Evolutionary conservation across 2,797 vertebrate species (phyloP), one percentile per base, ranked within the genome.

Genomic region (Nasua narica): DNA sequence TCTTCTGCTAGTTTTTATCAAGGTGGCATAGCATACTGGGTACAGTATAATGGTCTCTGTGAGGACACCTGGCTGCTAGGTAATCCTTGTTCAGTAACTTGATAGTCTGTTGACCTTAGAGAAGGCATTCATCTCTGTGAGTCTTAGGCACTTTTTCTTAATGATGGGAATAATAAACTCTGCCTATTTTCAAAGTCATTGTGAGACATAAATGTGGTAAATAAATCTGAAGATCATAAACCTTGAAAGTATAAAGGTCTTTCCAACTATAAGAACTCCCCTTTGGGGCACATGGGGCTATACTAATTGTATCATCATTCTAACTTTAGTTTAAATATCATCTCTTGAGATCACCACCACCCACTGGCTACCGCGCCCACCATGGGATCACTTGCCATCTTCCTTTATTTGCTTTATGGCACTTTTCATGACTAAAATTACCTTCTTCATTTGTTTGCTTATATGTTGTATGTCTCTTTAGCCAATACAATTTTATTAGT

Each of bases 401-500:
- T 92, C 23, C 50, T 92, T 92, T 87, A 95, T 92, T 96, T 97
- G 70, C 35, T 94, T 89, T 82, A 81, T 94, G 78, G 69, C 43
- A 81, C 74, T 87, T 93, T 94, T 87, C 86, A 96, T 93, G 93
- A 91, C 35, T 92, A 23, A 67, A 92, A 91, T 96, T 58, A 86
- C 81, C 35, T 92, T 62, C 88, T 95, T 95, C 48, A 35, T 92
- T 89, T 95, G 89, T 96, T 91, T 96, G 60, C 72, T 88, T 96
- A 19, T 86, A 50, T 88, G 50, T 27, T 62, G 14, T 72, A 50
- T 79, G n/a, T 81, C 67, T 95, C 2, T 86, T 87, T 32, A 84
- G 50, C 94, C 96, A 96, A 79, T 96, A 90, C 35, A 56, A 92
- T 77, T 92, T 96, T 97, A 97, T 95, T 92, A 91, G 85, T 91